Evolutionary conservation across 2,888 invertebrate genomes (phyloP), one percentile per base, ranked within the genome.

Genomic region (Chaitophorus viminalis): DNA sequence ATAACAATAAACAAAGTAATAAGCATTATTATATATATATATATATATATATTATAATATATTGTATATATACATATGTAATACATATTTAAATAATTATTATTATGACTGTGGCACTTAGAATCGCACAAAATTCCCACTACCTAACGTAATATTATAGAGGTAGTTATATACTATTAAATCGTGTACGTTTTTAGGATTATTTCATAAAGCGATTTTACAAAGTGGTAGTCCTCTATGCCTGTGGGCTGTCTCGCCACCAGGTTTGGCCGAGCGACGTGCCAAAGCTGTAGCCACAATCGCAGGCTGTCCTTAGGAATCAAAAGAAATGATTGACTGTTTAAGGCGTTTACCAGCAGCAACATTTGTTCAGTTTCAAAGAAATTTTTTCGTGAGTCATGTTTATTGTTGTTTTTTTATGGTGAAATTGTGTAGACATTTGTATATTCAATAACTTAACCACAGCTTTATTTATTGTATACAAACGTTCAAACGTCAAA

Each of bases 121-220:
- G n/a, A n/a, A n/a, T n/a, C n/a, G n/a, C n/a, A n/a, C n/a, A n/a
- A n/a, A n/a, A n/a, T n/a, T n/a, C n/a, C n/a, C n/a, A n/a, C n/a
- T n/a, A n/a, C n/a, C n/a, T n/a, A n/a, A n/a, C n/a, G n/a, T n/a
- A n/a, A n/a, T n/a, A n/a, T n/a, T n/a, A n/a, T n/a, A n/a, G n/a
- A n/a, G n/a, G n/a, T n/a, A n/a, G n/a, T n/a, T n/a, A n/a, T n/a
- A n/a, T n/a, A n/a, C n/a, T n/a, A n/a, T n/a, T n/a, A n/a, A n/a
- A n/a, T n/a, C n/a, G n/a, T n/a, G n/a, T 46, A 46, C 31, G 29
- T 52, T 33, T 68, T 84, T 90, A 95, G 95, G 94, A 88, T 91
- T 95, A 21, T 94, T 95, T 90, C 94, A 95, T 89, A 94, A 94
- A 88, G 95, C 93, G 2, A 96, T 96, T 89, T 94, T 95, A 0